These are phyloP conservation scores for Hydropsyche betteni DNA, from an alignment of 2,888 invertebrate species.

Conservation along the genomic window DNA sequence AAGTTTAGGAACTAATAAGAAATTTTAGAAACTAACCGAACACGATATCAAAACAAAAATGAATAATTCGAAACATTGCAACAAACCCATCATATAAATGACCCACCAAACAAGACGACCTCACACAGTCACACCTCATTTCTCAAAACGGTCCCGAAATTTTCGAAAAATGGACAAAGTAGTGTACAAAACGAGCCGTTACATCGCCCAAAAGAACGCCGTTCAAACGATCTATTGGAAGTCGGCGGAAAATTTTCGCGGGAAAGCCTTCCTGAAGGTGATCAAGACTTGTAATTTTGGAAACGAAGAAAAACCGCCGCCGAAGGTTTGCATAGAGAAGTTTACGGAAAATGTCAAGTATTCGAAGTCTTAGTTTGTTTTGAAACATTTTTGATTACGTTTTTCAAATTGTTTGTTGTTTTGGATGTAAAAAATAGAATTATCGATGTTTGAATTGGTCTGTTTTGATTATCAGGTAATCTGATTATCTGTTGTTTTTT, in stretches of 20 bases:
- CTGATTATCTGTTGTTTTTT: background rate
- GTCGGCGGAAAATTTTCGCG: background rate
- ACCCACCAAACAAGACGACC: too few species aligned
- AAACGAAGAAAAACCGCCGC: background rate
- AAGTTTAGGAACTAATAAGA: too few species aligned
- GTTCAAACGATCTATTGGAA: conserved; percentile 14
- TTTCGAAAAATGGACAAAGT: conserved; percentile 4
- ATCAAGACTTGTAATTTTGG: background rate
- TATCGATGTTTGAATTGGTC: background rate
- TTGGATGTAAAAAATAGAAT: background rate
- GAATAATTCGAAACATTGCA: too few species aligned
- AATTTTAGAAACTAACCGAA: too few species aligned
- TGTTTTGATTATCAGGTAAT: background rate
- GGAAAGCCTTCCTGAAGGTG: background rate
- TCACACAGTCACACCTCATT: too few species aligned
- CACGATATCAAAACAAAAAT: too few species aligned
- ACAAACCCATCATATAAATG: too few species aligned
- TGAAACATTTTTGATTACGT: too few species aligned
- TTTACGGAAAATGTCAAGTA: too few species aligned
- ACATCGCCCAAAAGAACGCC: background rate
- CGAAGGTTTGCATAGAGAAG: background rate
- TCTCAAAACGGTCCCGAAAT: too few species aligned
- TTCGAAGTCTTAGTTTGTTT: too few species aligned
- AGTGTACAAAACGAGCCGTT: background rate
- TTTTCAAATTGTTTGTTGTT: background rate